phyloP scores from a whole-genome alignment of 2,888 invertebrate genomes.

The Cerastis rubricosa region DNA sequence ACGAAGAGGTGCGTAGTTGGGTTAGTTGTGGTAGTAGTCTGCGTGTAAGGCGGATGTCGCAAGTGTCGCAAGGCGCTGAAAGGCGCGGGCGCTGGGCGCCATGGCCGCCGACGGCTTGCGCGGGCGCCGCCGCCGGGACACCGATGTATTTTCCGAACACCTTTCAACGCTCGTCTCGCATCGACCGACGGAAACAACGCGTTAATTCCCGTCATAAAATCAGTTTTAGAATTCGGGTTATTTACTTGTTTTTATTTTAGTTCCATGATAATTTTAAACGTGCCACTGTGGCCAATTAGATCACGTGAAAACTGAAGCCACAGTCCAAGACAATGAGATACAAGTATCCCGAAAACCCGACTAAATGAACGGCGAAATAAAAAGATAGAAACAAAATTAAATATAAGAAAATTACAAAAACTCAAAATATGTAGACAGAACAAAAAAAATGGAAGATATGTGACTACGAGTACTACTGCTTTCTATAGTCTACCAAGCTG shows the following conservation, averaged over 20 bases:
- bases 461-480: background rate
- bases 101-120: conserved; percentile 67
- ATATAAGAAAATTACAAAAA: background rate
- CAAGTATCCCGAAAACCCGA: background rate
- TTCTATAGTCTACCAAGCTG: background rate
- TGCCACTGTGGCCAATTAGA: conserved; percentile 87
- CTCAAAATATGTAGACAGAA: background rate
- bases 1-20: conserved; percentile 46
- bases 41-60: conserved; percentile 78
- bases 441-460: background rate
- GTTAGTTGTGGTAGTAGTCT: conserved; percentile 50
- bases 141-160: conserved; percentile 88
- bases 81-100: conserved; percentile 69
- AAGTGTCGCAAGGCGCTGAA: conserved; percentile 83
- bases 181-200: conserved; percentile 90
- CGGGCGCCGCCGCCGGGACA: conserved; percentile 70
- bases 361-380: background rate
- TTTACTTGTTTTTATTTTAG: conserved; percentile 91
- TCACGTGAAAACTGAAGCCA: conserved; percentile 81
- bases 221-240: conserved; percentile 91
- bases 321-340: conserved; percentile 29
- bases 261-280: conserved; percentile 89
- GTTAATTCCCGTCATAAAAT: conserved; percentile 91
- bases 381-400: background rate
- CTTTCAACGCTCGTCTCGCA: conserved; percentile 90